Percentiles rank a stretch among this genome's conserved stretches.
Conservation (phyloP, 2,113 vertebrate genomes). For the Melospiza georgiana region DNA sequence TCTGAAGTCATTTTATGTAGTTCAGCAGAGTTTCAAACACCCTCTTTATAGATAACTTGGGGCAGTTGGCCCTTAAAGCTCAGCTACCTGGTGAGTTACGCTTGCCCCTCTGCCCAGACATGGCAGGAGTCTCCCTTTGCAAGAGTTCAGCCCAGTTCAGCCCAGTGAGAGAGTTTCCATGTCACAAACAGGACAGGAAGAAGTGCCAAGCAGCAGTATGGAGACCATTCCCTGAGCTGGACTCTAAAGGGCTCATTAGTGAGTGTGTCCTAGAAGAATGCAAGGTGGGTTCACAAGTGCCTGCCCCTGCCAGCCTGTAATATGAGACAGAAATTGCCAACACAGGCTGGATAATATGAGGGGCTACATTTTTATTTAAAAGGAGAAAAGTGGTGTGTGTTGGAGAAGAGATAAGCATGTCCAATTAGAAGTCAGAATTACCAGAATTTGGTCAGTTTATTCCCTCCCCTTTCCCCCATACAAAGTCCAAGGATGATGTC, state of each 20-base stretch:
- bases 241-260: not conserved
- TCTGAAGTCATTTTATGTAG: not conserved
- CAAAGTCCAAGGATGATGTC: not conserved
- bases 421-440: not conserved
- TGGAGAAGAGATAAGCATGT: not conserved
- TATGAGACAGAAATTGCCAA: not conserved
- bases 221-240: not conserved
- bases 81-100: not conserved
- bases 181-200: not conserved
- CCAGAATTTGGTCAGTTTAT: not conserved
- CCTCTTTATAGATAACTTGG: not conserved
- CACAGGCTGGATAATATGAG: not conserved
- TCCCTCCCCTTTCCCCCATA: not conserved
- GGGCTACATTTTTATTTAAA: not conserved
- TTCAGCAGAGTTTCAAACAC: not conserved
- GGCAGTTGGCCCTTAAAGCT: not conserved
- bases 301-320: not conserved
- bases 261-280: not conserved
- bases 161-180: fast-evolving
- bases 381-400: not conserved
- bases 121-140: not conserved
- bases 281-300: not conserved
- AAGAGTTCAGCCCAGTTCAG: not conserved
- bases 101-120: not conserved
- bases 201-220: not conserved